Percentiles rank a stretch among this genome's conserved stretches.
Evolutionary conservation across 2,888 invertebrate genomes (phyloP).

Genomic region (Micoletzkya japonica): DNA sequence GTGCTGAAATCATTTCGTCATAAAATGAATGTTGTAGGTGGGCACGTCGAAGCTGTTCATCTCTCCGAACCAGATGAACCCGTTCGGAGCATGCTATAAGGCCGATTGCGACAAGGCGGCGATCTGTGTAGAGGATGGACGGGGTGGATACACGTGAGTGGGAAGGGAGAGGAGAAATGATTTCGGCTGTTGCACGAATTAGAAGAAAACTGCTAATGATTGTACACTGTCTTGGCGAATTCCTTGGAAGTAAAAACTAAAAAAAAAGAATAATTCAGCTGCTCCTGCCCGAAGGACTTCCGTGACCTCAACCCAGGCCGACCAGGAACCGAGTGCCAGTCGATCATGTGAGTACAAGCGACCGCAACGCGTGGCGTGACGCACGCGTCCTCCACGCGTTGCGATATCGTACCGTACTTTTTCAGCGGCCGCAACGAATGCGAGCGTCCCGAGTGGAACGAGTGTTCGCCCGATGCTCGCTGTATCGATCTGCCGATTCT

Average conservation of each 20-base stretch:
- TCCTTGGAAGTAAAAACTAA: no score
- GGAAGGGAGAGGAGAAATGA: no score
- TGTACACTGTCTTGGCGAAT: no score
- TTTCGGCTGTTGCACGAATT: no score
- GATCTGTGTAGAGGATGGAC: constrained; percentile 44
- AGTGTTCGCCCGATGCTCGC: constrained; percentile 53
- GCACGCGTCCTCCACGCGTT: no score
- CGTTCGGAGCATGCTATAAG: constrained; percentile 53
- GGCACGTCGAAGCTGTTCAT: constrained; percentile 55
- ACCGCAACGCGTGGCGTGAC: no score
- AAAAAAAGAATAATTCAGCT: no score
- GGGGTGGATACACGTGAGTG: constrained; percentile 37
- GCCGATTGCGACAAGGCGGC: constrained; percentile 48
- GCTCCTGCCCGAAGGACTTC: constrained; percentile 44
- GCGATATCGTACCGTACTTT: neutral
- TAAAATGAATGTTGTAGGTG: constrained; percentile 38
- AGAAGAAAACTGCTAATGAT: no score
- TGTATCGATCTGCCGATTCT: constrained; percentile 51
- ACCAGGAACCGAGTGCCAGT: constrained; percentile 49
- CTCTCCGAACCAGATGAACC: constrained; percentile 52
- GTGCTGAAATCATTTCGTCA: neutral
- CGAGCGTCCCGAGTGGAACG: constrained; percentile 47
- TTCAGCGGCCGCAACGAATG: constrained; percentile 53
- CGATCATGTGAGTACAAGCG: constrained; percentile 22
- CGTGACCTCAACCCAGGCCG: constrained; percentile 48